Conservation (phyloP, 2,113 vertebrate species). For the Okapia johnstoni region DNA sequence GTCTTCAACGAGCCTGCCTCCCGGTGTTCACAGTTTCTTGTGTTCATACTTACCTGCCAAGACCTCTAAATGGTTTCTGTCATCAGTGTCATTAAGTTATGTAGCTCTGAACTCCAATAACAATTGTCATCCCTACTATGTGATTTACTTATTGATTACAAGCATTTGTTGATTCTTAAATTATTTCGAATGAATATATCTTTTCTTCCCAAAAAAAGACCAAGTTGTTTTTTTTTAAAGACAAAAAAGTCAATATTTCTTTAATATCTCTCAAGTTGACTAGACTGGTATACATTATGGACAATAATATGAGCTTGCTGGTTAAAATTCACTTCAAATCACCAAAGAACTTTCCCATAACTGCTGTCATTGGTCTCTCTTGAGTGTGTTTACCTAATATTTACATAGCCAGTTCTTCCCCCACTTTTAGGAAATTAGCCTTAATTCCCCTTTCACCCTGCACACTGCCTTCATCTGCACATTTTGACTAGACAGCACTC, state of each 20-base stretch:
- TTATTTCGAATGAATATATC: not conserved
- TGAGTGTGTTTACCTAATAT: not conserved
- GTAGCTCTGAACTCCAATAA: not conserved
- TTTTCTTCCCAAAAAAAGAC: not conserved
- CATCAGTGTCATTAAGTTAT: not conserved
- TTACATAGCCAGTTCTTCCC: not conserved
- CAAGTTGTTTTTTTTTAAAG: not conserved
- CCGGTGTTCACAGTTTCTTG: accelerated
- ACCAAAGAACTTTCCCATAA: not conserved
- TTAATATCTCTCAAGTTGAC: not conserved
- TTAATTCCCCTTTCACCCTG: not conserved
- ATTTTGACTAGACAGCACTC: accelerated
- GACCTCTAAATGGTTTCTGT: not conserved
- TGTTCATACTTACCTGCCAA: not conserved
- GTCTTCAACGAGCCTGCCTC: not conserved
- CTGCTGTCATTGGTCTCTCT: not conserved
- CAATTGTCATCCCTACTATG: not conserved
- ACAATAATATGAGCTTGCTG: not conserved
- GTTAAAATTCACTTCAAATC: not conserved
- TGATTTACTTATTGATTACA: not conserved
- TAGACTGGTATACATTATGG: not conserved
- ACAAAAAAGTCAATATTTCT: not conserved
- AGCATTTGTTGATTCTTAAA: not conserved
- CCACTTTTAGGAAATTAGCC: not conserved
- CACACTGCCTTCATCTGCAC: not conserved